A percentile compares a stretch with the other conserved stretches of the same genome.
These are phyloP conservation scores for Rhopalosiphum maidis DNA, from an alignment of 1,140 invertebrate species.

Conservation along the genomic window DNA sequence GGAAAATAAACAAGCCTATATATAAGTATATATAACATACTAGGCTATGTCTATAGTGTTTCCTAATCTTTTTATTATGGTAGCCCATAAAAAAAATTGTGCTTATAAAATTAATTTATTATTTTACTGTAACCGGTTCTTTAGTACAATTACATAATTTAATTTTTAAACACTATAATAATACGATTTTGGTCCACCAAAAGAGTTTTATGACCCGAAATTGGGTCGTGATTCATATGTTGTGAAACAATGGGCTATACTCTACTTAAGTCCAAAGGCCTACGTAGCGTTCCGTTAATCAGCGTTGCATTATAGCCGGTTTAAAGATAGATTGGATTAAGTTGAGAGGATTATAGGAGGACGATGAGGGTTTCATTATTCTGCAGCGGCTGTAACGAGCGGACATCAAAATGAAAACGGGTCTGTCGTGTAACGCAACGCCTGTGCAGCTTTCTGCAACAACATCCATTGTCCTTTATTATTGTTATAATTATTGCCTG, in stretches of 20 bases:
- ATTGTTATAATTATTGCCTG: neutral
- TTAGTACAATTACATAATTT: no score
- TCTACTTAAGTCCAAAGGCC: neutral
- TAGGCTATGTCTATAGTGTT: neutral
- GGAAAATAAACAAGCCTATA: no score
- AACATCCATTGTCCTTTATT: conserved; percentile 5
- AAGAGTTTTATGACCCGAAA: neutral
- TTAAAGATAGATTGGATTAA: conserved; percentile 46
- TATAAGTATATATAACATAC: no score
- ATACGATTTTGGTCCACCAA: no score
- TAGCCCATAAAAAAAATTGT: neutral
- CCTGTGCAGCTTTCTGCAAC: neutral
- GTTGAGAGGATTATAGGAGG: conserved; percentile 14
- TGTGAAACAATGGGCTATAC: neutral
- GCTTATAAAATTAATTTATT: no score
- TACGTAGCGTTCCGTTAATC: conserved; percentile 19
- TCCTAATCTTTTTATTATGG: no score
- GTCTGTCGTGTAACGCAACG: neutral
- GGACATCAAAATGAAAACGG: conserved; percentile 39
- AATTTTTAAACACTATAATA: no score
- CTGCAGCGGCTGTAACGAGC: conserved; percentile 23
- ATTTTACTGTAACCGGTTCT: no score
- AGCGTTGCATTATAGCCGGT: conserved; percentile 30
- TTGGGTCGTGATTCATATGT: neutral
- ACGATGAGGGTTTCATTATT: conserved; percentile 38